phyloP scores from a whole-genome alignment of 1,140 invertebrate genomes.

The Planococcus citri region DNA sequence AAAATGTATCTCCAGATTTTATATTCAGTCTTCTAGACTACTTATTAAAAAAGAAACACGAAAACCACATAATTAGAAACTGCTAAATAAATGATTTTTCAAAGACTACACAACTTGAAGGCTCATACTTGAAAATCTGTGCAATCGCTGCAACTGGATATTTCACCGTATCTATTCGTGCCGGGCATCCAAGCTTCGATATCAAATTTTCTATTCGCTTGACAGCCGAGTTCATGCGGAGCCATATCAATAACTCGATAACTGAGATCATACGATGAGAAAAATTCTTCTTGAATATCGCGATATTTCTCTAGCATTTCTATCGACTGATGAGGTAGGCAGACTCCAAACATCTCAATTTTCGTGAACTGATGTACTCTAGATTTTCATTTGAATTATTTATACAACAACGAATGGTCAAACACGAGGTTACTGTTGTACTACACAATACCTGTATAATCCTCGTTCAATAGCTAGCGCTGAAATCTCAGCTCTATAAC shows the following conservation, averaged over 20 bases:
- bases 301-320: slow-evolving; percentile 59
- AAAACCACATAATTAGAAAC: not conserved
- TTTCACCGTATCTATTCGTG: slow-evolving; percentile 69
- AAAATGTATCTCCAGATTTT: slow-evolving; percentile 41
- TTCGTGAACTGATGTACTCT: slow-evolving; percentile 96
- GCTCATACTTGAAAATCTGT: slow-evolving; percentile 50
- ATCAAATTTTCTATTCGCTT: slow-evolving; percentile 79
- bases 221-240: slow-evolving; percentile 76
- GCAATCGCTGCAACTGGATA: slow-evolving; percentile 96
- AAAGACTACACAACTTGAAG: too few relatives aligned
- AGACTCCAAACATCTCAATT: slow-evolving; percentile 92
- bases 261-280: slow-evolving; percentile 59
- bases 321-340: slow-evolving; percentile 52
- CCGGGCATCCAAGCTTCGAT: slow-evolving; percentile 96
- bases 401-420: slow-evolving; percentile 31
- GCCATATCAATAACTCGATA: slow-evolving; percentile 90
- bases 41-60: slow-evolving; percentile 58
- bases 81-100: too few relatives aligned
- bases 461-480: slow-evolving; percentile 64
- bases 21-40: slow-evolving; percentile 65
- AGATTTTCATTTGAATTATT: slow-evolving; percentile 9
- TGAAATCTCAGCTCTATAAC: slow-evolving; percentile 83
- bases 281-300: slow-evolving; percentile 61
- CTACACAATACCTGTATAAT: slow-evolving; percentile 63
- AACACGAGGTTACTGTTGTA: not conserved